Conservation (phyloP, 2,888 invertebrate species). For the Meiosimyza decipiens region DNA sequence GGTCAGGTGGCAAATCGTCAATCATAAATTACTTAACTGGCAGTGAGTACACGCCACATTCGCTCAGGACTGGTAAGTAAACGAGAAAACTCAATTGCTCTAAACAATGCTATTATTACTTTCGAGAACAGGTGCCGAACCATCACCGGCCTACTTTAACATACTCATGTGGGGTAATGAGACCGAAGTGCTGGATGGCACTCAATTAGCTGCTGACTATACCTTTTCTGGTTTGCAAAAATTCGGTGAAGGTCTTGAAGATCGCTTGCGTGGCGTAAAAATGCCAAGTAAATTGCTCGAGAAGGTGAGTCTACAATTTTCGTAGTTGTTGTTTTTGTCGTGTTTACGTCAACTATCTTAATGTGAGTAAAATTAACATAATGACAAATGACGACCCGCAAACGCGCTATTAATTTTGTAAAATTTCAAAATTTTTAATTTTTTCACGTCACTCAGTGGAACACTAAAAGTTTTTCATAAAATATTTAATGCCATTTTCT, state of each 20-base stretch:
- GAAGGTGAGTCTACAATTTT: slow-evolving; percentile 72
- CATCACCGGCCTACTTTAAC: slow-evolving; percentile 92
- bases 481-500: no score
- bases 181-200: slow-evolving; percentile 88
- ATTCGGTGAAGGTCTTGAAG: slow-evolving; percentile 93
- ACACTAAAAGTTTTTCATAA: no score
- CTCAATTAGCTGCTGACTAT: slow-evolving; percentile 94
- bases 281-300: slow-evolving; percentile 86
- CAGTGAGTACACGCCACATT: slow-evolving; percentile 84
- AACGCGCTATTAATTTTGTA: slow-evolving; percentile 2
- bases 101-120: background rate
- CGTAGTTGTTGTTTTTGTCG: background rate
- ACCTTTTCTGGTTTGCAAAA: slow-evolving; percentile 94
- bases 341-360: background rate
- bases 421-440: no score
- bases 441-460: slow-evolving; percentile 14
- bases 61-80: slow-evolving; percentile 84
- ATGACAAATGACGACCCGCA: slow-evolving; percentile 14
- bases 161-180: slow-evolving; percentile 90
- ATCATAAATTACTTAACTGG: slow-evolving; percentile 92
- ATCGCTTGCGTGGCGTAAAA: slow-evolving; percentile 84
- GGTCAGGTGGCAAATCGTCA: slow-evolving; percentile 96
- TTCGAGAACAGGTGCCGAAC: slow-evolving; percentile 82
- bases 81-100: background rate
- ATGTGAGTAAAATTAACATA: background rate